Evolutionary conservation across 2,797 vertebrate genomes (phyloP).

Genomic region (Urocyon cinereoargenteus): DNA sequence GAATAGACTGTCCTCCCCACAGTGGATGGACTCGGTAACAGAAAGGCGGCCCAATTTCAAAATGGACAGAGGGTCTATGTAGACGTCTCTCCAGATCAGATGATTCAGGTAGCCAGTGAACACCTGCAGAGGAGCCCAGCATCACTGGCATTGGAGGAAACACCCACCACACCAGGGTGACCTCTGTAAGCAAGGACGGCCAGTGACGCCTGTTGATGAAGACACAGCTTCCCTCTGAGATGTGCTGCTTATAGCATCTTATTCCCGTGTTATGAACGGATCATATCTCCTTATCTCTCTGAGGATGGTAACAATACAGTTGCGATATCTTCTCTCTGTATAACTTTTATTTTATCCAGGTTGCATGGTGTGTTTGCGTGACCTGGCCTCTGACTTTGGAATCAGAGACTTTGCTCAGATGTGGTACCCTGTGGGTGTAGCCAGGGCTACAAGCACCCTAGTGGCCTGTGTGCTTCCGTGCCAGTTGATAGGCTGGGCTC

Average conservation of each 20-base stretch:
- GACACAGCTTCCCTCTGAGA: not conserved
- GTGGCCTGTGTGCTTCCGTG: not conserved
- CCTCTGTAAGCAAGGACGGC: not conserved
- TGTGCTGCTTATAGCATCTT: not conserved
- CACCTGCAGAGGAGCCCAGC: not conserved
- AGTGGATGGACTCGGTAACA: too few relatives aligned
- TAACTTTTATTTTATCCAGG: not conserved
- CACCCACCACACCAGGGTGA: not conserved
- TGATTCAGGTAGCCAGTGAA: not conserved
- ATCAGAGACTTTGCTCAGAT: not conserved
- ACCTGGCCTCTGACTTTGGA: not conserved
- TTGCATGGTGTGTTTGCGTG: not conserved
- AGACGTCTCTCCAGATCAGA: not conserved
- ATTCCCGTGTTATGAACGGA: not conserved
- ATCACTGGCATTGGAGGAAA: accelerated
- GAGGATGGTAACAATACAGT: not conserved
- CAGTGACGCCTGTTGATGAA: slow-evolving; percentile 7
- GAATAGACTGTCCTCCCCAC: not conserved
- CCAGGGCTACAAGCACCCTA: not conserved
- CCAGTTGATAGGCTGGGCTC: not conserved
- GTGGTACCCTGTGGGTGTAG: not conserved
- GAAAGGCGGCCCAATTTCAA: not conserved
- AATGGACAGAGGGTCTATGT: not conserved
- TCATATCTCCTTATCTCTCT: not conserved
- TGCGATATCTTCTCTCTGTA: not conserved